Conservation (phyloP, 2,113 vertebrate species). For the Phylloscopus trochiloides region DNA sequence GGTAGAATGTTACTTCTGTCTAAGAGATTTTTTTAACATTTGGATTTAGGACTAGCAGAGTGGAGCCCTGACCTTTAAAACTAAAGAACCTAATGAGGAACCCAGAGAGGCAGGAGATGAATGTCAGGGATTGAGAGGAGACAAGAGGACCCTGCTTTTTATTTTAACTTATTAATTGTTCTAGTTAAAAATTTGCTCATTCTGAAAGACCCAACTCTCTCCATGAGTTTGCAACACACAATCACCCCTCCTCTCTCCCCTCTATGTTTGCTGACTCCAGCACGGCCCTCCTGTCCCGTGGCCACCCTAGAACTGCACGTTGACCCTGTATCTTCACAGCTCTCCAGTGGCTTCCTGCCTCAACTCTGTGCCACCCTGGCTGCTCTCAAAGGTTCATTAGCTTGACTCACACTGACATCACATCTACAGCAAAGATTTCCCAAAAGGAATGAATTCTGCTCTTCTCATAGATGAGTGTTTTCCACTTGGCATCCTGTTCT, state of each 20-base stretch:
- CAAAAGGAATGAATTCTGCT: neutral
- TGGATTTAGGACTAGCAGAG: neutral
- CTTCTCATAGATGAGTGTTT: neutral
- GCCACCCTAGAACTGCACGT: neutral
- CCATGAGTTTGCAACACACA: neutral
- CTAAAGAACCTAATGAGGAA: neutral
- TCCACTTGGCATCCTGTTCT: neutral
- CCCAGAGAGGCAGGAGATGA: rapidly evolving
- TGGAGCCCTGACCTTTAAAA: neutral
- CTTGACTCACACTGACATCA: neutral
- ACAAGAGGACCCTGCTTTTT: neutral
- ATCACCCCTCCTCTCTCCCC: neutral
- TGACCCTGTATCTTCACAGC: neutral
- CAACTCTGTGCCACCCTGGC: neutral
- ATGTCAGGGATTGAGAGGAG: neutral
- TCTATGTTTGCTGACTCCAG: neutral
- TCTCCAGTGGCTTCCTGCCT: neutral
- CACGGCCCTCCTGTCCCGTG: neutral
- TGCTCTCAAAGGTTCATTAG: neutral
- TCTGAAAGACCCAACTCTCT: neutral
- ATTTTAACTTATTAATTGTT: neutral
- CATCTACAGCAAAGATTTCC: neutral
- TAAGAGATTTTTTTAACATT: neutral
- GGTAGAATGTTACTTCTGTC: neutral
- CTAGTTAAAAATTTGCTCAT: neutral